Evolutionary conservation across 2,797 vertebrate genomes (phyloP).

Genomic region (Petrocephalus sullivani): DNA sequence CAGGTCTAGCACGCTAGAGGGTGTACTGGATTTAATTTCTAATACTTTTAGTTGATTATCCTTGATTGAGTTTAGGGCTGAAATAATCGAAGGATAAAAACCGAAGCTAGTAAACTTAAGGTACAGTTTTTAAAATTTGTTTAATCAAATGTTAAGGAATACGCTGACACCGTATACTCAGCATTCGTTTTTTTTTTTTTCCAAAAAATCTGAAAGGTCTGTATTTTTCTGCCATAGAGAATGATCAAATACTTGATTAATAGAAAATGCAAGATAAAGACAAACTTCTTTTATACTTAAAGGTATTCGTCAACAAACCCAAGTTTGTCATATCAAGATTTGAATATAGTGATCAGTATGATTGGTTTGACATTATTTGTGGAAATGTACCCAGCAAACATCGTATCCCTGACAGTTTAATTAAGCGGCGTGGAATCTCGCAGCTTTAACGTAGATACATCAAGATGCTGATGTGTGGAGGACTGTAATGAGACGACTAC

Average conservation of each 20-base stretch:
- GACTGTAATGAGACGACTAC: neutral
- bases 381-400: neutral
- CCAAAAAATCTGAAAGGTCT: neutral
- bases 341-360: neutral
- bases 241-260: neutral
- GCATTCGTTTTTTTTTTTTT: neutral
- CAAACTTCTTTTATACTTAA: neutral
- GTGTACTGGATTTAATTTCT: neutral
- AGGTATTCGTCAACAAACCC: neutral
- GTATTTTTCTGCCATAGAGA: neutral
- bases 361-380: neutral
- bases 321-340: neutral
- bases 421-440: neutral
- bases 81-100: neutral
- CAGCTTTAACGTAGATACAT: neutral
- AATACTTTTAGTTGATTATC: neutral
- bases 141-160: neutral
- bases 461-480: neutral
- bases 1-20: neutral
- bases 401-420: neutral
- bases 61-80: neutral
- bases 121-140: neutral
- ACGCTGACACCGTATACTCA: neutral
- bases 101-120: neutral
- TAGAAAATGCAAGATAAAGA: neutral